phyloP scores from a whole-genome alignment of 2,113 vertebrate genomes.

The Rhinogobius similis region DNA sequence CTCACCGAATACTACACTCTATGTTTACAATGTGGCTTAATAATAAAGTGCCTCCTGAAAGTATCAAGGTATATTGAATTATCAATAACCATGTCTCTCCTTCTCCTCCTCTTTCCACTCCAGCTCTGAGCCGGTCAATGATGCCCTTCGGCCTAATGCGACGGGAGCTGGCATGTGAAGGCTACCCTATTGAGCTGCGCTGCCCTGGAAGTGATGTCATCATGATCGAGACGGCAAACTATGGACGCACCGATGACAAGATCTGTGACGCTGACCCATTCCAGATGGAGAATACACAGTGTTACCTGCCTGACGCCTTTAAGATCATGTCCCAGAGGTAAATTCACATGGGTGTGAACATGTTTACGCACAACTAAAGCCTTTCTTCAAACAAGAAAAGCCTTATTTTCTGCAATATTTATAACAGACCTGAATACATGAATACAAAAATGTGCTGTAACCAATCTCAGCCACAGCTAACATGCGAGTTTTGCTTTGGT shows the following conservation, averaged over 20 bases:
- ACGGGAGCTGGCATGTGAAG: conserved; percentile 90
- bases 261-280: conserved; percentile 93
- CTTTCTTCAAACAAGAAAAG: background rate
- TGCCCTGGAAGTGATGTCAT: conserved; percentile 94
- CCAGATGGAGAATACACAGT: conserved; percentile 96
- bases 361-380: background rate
- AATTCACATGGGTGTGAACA: conserved; percentile 24
- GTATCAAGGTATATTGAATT: conserved; percentile 59
- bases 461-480: conserved; percentile 9
- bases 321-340: conserved; percentile 96
- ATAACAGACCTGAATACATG: conserved; percentile 25
- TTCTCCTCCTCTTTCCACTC: conserved; percentile 37
- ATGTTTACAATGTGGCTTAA: conserved; percentile 57
- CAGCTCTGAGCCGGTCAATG: conserved; percentile 88
- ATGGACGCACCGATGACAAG: conserved; percentile 92
- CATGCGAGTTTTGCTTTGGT: conserved; percentile 21
- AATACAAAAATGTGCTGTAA: conserved; percentile 22
- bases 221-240: conserved; percentile 94
- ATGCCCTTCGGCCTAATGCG: conserved; percentile 92
- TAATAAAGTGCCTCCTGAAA: conserved; percentile 62
- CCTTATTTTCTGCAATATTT: conserved; percentile 31
- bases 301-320: conserved; percentile 90
- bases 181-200: conserved; percentile 93
- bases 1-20: conserved; percentile 37
- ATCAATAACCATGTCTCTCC: conserved; percentile 54